A percentile compares a stretch with the other conserved stretches of the same genome.
These are phyloP conservation scores for Macroteleia sp. DNA, from an alignment of 2,888 invertebrate species.

Conservation along the genomic window DNA sequence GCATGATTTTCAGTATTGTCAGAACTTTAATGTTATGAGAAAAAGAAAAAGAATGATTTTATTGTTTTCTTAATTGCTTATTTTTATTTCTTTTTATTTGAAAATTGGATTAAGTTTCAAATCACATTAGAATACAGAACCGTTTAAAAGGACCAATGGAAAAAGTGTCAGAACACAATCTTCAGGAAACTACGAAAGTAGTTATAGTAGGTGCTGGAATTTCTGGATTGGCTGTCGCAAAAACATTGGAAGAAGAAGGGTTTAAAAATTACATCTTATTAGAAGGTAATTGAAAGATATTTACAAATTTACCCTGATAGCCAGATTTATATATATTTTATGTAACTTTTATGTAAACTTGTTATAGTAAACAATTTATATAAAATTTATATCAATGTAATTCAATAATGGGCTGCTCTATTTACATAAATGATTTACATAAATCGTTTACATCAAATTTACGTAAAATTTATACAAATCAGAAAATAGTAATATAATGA, in stretches of 20 bases:
- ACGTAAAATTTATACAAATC: no score
- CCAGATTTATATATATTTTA: no score
- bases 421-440: no score
- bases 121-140: conserved; percentile 70
- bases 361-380: no score
- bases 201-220: conserved; percentile 87
- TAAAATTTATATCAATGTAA: no score
- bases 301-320: no score
- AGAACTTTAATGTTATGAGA: neutral
- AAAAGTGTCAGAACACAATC: conserved; percentile 16
- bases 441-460: no score
- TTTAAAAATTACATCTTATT: conserved; percentile 85
- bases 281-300: conserved; percentile 84
- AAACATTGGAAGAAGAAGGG: conserved; percentile 83
- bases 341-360: no score
- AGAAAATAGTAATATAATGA: no score
- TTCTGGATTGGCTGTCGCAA: conserved; percentile 86
- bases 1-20: neutral
- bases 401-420: no score
- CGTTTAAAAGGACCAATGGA: conserved; percentile 69
- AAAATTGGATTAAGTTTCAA: conserved; percentile 57
- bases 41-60: neutral
- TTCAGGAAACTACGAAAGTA: conserved; percentile 76
- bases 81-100: conserved; percentile 32
- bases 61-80: conserved; percentile 7